Evolutionary conservation across 2,113 vertebrate genomes (phyloP), one percentile per base, ranked within the genome.

Genomic region (Emydocephalus ijimae): DNA sequence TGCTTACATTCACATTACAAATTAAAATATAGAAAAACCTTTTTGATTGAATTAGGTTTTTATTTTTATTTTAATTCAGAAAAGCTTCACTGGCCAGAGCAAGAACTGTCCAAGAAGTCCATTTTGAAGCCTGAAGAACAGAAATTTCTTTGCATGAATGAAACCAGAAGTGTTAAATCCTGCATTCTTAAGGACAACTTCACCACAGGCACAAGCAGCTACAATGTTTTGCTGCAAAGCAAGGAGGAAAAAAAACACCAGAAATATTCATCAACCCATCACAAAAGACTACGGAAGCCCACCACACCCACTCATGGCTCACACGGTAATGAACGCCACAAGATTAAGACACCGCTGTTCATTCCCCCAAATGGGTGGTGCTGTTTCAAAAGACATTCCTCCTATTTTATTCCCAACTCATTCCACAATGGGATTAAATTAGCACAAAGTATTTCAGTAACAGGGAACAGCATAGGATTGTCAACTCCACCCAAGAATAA

Each of bases 51-150:
- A 56, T 45, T 74, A 23, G 1, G 2, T 18, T 56, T 55, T 26
- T 52, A 15, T 3, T 23, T 61, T 12, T 52, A 94, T 93, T 91
- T 52, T 92, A 69, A 96, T 93, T 91, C 96, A 99, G 99, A 99
- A 96, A 97, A 97, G 90, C 98, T 99, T 96, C 98, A 98, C 94
- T 99, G 98, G 98, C 98, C 98, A 85, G 96, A 99, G 89, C 96
- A 97, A 91, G 99, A 99, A 94, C 97, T 98, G 96, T 97, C 99
- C 55, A 98, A 97, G 96, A 99, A 98, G 96, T 98, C 97, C 8
- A 1, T 99, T 87, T 95, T 99, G 93, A 98, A 96, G 91, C 98
- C 97, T 29, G 95, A 96, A 87, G 96, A 98, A 43, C 23, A 96
- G 1, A 97, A 96, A 45, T 90, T 96, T 88, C 94, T 96, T 95